Evolutionary conservation across 2,113 vertebrate species (phyloP).

Genomic region (Dasypus novemcinctus): DNA sequence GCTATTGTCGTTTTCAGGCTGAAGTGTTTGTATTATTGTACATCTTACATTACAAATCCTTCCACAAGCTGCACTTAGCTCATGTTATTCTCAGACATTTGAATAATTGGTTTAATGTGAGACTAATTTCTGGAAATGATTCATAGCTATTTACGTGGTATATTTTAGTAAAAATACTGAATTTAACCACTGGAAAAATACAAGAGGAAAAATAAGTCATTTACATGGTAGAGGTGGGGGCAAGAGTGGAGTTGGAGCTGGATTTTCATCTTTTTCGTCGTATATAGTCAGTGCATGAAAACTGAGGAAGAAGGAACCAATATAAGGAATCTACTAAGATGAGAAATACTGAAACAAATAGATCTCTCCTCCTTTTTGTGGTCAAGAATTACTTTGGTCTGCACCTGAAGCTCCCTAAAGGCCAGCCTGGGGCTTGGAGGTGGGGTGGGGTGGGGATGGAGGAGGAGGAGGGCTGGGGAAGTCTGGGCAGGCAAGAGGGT

Average conservation of each 20-base stretch:
- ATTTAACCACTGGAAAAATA: slow-evolving; percentile 49
- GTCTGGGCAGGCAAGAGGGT: not conserved
- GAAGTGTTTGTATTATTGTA: not conserved
- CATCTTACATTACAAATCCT: slow-evolving; percentile 63
- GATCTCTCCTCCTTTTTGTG: not conserved
- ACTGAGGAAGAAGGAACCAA: not conserved
- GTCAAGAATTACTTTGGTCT: not conserved
- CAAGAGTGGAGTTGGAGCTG: no score
- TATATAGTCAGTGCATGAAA: fast-evolving
- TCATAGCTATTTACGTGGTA: slow-evolving; percentile 24
- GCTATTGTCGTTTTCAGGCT: not conserved
- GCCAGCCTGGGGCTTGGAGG: slow-evolving; percentile 11
- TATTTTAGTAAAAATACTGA: not conserved
- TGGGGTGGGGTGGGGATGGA: not conserved
- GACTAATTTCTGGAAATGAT: slow-evolving; percentile 61
- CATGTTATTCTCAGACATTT: slow-evolving; percentile 33
- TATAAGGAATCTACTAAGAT: fast-evolving
- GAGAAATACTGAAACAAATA: not conserved
- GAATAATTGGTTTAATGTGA: slow-evolving; percentile 57
- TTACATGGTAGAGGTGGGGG: not conserved
- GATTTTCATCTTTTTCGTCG: not conserved
- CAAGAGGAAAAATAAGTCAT: not conserved
- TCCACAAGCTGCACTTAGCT: slow-evolving; percentile 22
- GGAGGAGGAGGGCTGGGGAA: not conserved
- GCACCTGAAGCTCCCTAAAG: slow-evolving; percentile 17